phyloP scores from a whole-genome alignment of 2,797 vertebrate species.

The Sylvilagus floridanus region DNA sequence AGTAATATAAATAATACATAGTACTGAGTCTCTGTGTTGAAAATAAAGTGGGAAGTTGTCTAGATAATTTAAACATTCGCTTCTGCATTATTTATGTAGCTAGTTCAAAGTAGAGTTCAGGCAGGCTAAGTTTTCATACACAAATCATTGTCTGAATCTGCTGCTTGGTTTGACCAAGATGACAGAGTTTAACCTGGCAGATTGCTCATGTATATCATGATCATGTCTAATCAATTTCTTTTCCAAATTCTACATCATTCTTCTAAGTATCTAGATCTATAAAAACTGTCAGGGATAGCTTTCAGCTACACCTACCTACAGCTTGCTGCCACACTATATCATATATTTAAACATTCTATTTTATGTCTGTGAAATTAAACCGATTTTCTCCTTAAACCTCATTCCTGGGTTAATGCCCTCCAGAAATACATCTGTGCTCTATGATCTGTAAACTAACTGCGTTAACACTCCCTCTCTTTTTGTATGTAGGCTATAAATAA shows the following conservation, averaged over 20 bases:
- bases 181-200: conserved; percentile 55
- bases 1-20: conserved; percentile 72
- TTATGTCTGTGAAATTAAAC: conserved; percentile 54
- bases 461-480: background rate
- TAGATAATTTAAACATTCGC: conserved; percentile 69
- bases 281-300: conserved; percentile 17
- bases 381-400: background rate
- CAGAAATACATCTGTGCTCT: conserved; percentile 26
- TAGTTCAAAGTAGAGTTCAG: conserved; percentile 64
- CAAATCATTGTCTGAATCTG: conserved; percentile 58
- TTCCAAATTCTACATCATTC: conserved; percentile 30
- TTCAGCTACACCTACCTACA: background rate
- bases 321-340: background rate
- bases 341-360: background rate
- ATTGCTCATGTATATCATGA: conserved; percentile 43
- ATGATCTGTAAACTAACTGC: background rate
- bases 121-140: background rate
- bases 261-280: conserved; percentile 45
- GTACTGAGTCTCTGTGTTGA: conserved; percentile 20
- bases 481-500: background rate
- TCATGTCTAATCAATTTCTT: conserved; percentile 56
- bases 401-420: conserved; percentile 11
- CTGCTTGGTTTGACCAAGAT: conserved; percentile 24
- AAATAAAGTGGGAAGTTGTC: conserved; percentile 71
- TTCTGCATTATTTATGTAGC: conserved; percentile 75